These are phyloP conservation scores for Tribolium castaneum DNA, from an alignment of 1,140 invertebrate genomes.

Conservation along the genomic window DNA sequence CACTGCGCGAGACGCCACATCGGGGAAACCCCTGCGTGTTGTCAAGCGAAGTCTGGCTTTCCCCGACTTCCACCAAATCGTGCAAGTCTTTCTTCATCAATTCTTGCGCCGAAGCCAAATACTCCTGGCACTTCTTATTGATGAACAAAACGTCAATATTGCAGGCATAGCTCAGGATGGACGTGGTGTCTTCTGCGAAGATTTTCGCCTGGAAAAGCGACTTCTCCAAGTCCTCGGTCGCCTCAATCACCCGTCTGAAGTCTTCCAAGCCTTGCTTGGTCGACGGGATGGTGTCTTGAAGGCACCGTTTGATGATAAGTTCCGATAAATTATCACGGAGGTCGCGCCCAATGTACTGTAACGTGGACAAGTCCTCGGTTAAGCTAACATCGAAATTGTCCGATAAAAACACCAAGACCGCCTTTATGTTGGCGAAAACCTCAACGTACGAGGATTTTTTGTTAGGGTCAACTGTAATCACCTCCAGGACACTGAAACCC, in stretches of 20 bases:
- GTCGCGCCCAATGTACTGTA: conserved; percentile 72
- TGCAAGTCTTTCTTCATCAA: conserved; percentile 88
- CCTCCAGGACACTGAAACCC: conserved; percentile 63
- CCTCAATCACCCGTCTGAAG: conserved; percentile 72
- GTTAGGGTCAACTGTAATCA: conserved; percentile 65
- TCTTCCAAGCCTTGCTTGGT: conserved; percentile 76
- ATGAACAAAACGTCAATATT: conserved; percentile 85
- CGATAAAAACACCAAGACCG: conserved; percentile 71
- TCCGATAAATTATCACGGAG: conserved; percentile 74
- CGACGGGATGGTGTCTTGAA: conserved; percentile 80
- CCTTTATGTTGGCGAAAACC: conserved; percentile 72
- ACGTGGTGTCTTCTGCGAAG: conserved; percentile 63
- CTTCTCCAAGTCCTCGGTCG: conserved; percentile 76
- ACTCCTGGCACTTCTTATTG: conserved; percentile 80
- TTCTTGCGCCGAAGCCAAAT: conserved; percentile 75
- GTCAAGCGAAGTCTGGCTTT: conserved; percentile 51
- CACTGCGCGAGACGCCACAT: conserved; percentile 73
- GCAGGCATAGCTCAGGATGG: conserved; percentile 72
- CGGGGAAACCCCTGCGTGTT: conserved; percentile 53
- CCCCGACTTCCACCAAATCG: conserved; percentile 74
- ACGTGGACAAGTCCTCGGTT: conserved; percentile 67
- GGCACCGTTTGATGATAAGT: conserved; percentile 78
- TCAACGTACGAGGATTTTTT: conserved; percentile 67
- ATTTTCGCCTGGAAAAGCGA: conserved; percentile 72
- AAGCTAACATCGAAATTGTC: conserved; percentile 70